phyloP scores from a whole-genome alignment of 2,113 vertebrate genomes.

The Garra rufa region DNA sequence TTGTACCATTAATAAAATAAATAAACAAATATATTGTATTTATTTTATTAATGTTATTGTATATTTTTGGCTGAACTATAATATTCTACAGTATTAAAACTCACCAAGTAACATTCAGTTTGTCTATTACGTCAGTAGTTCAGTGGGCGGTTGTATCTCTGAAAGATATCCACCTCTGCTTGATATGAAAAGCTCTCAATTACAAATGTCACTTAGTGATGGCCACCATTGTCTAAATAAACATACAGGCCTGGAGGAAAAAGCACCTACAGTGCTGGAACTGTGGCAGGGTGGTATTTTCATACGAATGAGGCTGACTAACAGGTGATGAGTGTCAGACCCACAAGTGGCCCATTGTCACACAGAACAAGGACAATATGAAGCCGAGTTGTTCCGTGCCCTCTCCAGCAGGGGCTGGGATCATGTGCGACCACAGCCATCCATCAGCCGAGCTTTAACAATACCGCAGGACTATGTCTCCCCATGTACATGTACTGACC shows the following conservation, averaged over 20 bases:
- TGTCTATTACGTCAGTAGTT: slow-evolving; percentile 18
- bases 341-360: slow-evolving; percentile 70
- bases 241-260: slow-evolving; percentile 39
- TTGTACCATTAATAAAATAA: not conserved
- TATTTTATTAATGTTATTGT: not conserved
- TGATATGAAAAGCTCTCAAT: slow-evolving; percentile 48
- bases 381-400: slow-evolving; percentile 61
- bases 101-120: not conserved
- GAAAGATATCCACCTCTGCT: slow-evolving; percentile 9
- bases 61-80: not conserved
- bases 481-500: slow-evolving; percentile 38
- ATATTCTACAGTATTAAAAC: slow-evolving; percentile 29
- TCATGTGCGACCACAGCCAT: slow-evolving; percentile 63
- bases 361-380: slow-evolving; percentile 71
- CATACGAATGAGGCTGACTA: slow-evolving; percentile 70
- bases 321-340: slow-evolving; percentile 77
- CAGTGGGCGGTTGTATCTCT: slow-evolving; percentile 3
- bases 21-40: not conserved
- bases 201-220: slow-evolving; percentile 46
- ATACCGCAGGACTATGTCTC: slow-evolving; percentile 37
- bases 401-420: slow-evolving; percentile 62
- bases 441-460: slow-evolving; percentile 65
- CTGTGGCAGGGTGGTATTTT: slow-evolving; percentile 59
- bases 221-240: slow-evolving; percentile 60
- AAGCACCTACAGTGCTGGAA: slow-evolving; percentile 60